Conservation (phyloP, 2,113 vertebrate genomes). For the Mesembrinibis cayennensis region DNA sequence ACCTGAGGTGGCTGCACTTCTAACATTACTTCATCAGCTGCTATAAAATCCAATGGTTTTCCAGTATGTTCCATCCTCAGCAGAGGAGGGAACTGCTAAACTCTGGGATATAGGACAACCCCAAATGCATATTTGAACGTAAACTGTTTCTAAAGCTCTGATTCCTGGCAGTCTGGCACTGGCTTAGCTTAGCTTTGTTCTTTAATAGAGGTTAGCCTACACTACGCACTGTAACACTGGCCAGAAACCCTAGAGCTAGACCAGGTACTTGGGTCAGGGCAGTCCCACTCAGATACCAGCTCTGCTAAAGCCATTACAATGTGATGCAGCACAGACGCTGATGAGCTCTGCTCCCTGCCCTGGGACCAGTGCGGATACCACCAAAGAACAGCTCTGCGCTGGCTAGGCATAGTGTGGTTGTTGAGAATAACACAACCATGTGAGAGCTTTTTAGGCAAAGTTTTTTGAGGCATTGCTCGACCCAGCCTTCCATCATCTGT, state of each 20-base stretch:
- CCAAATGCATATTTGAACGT: background rate
- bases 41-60: background rate
- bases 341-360: background rate
- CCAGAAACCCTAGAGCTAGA: background rate
- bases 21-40: background rate
- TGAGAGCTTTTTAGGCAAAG: background rate
- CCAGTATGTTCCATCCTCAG: background rate
- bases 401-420: rapidly evolving
- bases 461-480: background rate
- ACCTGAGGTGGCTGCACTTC: background rate
- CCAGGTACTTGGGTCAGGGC: background rate
- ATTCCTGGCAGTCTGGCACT: background rate
- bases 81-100: background rate
- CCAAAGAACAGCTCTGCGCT: background rate
- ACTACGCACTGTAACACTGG: background rate
- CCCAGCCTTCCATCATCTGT: background rate
- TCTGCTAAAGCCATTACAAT: background rate
- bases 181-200: background rate
- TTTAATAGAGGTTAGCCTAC: background rate
- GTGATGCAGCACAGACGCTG: rapidly evolving
- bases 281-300: background rate
- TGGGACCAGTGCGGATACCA: background rate
- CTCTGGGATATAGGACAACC: background rate
- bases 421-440: background rate
- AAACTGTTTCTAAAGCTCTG: background rate